Conservation (phyloP, 2,888 invertebrate species). For the Ypsolopha scabrella region DNA sequence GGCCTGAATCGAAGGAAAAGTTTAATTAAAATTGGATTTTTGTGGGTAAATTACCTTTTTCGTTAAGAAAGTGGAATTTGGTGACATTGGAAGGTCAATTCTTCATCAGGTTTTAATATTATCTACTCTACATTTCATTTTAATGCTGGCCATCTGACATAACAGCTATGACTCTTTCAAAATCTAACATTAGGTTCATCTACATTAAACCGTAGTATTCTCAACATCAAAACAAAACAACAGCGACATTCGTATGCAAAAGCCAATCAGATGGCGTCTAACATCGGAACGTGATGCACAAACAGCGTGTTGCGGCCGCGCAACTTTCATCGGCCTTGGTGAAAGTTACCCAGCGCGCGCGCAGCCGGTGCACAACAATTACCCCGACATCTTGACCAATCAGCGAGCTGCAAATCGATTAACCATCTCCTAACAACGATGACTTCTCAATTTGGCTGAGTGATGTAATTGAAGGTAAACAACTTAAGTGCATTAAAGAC, state of each 20-base stretch:
- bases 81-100: too few relatives aligned
- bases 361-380: constrained; percentile 5
- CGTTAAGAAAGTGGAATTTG: too few relatives aligned
- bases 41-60: too few relatives aligned
- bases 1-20: constrained; percentile 61
- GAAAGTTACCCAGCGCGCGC: constrained; percentile 42
- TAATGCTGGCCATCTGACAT: too few relatives aligned
- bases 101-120: too few relatives aligned
- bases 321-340: constrained; percentile 61
- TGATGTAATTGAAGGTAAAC: neutral
- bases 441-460: neutral
- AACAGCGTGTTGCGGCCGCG: constrained; percentile 1
- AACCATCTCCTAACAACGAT: neutral
- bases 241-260: neutral
- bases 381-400: constrained; percentile 3
- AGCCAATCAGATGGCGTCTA: neutral
- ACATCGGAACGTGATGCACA: neutral
- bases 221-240: neutral
- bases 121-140: too few relatives aligned
- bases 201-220: too few relatives aligned
- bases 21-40: too few relatives aligned
- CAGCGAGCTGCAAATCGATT: neutral
- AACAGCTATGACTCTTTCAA: too few relatives aligned
- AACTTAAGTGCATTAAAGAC: neutral
- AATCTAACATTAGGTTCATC: too few relatives aligned